These are phyloP conservation scores for Sogatella furcifera DNA, from an alignment of 1,140 invertebrate species.

Conservation along the genomic window DNA sequence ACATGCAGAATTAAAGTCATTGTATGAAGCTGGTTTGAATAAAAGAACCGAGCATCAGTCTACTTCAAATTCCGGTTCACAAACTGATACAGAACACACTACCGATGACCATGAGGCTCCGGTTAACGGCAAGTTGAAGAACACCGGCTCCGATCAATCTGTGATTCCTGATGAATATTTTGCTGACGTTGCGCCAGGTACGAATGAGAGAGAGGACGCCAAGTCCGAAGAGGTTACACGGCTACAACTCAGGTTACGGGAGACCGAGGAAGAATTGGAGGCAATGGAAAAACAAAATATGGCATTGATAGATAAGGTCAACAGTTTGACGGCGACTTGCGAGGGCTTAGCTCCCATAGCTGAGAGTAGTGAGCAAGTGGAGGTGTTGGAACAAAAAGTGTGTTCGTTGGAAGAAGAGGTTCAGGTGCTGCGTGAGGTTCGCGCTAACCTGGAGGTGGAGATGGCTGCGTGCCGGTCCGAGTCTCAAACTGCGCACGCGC, in stretches of 20 bases:
- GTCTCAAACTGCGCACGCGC: not conserved
- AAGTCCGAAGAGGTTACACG: too few species aligned
- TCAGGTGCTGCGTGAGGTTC: constrained; percentile 10
- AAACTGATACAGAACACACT: too few species aligned
- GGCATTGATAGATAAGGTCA: constrained; percentile 7
- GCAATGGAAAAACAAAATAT: constrained; percentile 15
- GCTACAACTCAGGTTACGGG: constrained; percentile 7
- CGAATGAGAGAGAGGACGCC: too few species aligned
- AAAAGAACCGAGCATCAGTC: too few species aligned
- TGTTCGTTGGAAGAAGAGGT: constrained; percentile 3
- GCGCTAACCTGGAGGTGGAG: constrained; percentile 18
- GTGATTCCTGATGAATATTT: too few species aligned
- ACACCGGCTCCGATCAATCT: too few species aligned
- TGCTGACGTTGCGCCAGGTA: too few species aligned
- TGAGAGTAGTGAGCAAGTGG: constrained; percentile 14
- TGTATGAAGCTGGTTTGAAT: not conserved
- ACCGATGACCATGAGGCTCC: too few species aligned
- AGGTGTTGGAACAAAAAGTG: constrained; percentile 10
- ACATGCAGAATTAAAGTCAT: constrained; percentile 13
- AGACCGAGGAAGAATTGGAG: constrained; percentile 18
- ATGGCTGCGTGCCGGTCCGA: constrained; percentile 2
- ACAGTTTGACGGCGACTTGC: constrained; percentile 9
- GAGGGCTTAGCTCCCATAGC: constrained; percentile 13
- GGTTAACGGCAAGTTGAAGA: too few species aligned
- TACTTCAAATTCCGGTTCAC: too few species aligned